phyloP scores from a whole-genome alignment of 2,888 invertebrate genomes.

The Cheilosia grossa region DNA sequence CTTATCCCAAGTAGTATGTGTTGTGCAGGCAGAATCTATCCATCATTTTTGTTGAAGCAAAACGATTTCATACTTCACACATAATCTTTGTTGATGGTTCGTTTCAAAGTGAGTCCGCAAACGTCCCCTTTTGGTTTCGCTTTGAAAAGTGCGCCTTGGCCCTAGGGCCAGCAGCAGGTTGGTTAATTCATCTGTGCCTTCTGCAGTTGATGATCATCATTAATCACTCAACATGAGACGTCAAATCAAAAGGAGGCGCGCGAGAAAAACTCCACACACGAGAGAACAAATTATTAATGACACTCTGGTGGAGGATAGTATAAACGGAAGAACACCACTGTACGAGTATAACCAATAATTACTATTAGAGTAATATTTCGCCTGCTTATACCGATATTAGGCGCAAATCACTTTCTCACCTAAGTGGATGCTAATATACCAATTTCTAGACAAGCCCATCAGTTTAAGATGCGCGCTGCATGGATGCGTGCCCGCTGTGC shows the following conservation, averaged over 20 bases:
- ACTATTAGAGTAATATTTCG: conserved; percentile 71
- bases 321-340: conserved; percentile 57
- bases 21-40: conserved; percentile 60
- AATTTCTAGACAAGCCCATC: conserved; percentile 74
- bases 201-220: conserved; percentile 78
- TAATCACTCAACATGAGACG: conserved; percentile 83
- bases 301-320: conserved; percentile 47
- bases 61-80: conserved; percentile 79
- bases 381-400: conserved; percentile 68
- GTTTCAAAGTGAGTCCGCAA: conserved; percentile 75
- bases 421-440: conserved; percentile 74
- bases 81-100: conserved; percentile 75
- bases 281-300: conserved; percentile 71
- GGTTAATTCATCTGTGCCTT: conserved; percentile 69
- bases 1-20: conserved; percentile 48
- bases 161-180: conserved; percentile 73
- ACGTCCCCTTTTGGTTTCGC: conserved; percentile 72
- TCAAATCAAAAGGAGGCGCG: conserved; percentile 76
- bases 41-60: conserved; percentile 78
- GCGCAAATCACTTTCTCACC: conserved; percentile 74
- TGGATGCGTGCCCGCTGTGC: neutral
- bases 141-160: conserved; percentile 73
- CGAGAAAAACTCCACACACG: conserved; percentile 65
- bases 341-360: conserved; percentile 69
- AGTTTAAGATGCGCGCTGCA: conserved; percentile 45